phyloP scores from a whole-genome alignment of 1,140 invertebrate species.

The Scaptodrosophila lebanonensis region DNA sequence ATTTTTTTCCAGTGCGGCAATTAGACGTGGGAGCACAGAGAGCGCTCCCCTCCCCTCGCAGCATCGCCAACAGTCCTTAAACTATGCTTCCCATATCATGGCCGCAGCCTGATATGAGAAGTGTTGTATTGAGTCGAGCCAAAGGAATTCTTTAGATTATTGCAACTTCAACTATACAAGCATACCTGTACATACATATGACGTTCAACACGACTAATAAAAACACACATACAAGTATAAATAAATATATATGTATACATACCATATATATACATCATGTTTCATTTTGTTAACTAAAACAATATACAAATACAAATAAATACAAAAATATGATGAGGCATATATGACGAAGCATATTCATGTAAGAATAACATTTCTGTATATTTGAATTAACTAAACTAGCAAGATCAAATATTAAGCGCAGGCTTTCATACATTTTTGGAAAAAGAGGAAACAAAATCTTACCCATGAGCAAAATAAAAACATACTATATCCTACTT shows the following conservation, averaged over 20 bases:
- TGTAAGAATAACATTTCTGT: slow-evolving; percentile 22
- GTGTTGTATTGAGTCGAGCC: too few species aligned
- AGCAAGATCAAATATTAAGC: slow-evolving; percentile 32
- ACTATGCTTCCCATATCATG: too few species aligned
- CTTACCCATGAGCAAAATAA: slow-evolving; percentile 10
- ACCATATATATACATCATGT: slow-evolving; percentile 4
- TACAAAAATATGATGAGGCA: too few species aligned
- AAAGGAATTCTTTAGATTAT: too few species aligned
- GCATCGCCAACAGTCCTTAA: too few species aligned
- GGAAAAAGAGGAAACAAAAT: too few species aligned
- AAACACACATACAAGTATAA: slow-evolving; percentile 4
- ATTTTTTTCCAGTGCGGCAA: too few species aligned
- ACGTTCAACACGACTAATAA: slow-evolving; percentile 38
- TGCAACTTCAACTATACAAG: too few species aligned
- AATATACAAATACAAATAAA: slow-evolving; percentile 73
- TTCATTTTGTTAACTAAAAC: slow-evolving; percentile 35
- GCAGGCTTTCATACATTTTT: slow-evolving; percentile 74
- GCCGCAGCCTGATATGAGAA: too few species aligned
- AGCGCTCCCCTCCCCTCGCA: too few species aligned
- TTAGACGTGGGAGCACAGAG: too few species aligned
- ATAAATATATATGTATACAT: slow-evolving; percentile 11
- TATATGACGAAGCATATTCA: too few species aligned
- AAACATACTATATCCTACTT: slow-evolving; percentile 6
- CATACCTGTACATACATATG: slow-evolving; percentile 49
- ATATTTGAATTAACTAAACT: slow-evolving; percentile 38